Conservation (phyloP, 2,113 vertebrate species). For the Hemiprocne comata region DNA sequence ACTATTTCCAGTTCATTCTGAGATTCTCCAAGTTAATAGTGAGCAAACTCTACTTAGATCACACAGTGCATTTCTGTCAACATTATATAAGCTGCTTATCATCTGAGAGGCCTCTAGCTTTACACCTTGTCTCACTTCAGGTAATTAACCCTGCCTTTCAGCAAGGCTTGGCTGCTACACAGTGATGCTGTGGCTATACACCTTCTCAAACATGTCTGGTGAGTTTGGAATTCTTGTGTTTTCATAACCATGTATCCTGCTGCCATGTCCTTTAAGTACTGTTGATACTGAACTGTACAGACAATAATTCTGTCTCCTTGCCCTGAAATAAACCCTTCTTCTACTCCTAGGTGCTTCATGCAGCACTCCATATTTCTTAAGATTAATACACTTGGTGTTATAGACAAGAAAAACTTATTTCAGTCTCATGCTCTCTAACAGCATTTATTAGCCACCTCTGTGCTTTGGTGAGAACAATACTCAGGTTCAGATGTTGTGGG, state of each 20-base stretch:
- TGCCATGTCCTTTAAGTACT: background rate
- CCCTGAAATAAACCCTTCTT: background rate
- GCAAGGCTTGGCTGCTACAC: background rate
- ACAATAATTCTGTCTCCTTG: background rate
- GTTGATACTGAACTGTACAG: background rate
- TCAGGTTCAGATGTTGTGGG: background rate
- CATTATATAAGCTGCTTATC: background rate
- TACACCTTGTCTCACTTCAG: background rate
- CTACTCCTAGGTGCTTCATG: background rate
- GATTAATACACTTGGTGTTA: background rate
- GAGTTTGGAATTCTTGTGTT: background rate
- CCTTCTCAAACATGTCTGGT: background rate
- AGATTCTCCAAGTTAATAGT: background rate
- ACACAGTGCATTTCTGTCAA: background rate
- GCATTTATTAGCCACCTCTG: background rate
- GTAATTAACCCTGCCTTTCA: background rate
- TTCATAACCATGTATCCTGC: background rate
- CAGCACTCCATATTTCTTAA: background rate
- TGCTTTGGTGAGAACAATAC: background rate
- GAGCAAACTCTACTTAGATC: background rate
- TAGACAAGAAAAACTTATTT: background rate
- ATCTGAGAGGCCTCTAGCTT: background rate
- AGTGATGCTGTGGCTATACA: background rate
- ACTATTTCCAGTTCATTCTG: background rate
- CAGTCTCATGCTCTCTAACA: background rate